These are phyloP conservation scores for Enteromius anoplus DNA, from an alignment of 2,797 vertebrate species.

Conservation along the genomic window DNA sequence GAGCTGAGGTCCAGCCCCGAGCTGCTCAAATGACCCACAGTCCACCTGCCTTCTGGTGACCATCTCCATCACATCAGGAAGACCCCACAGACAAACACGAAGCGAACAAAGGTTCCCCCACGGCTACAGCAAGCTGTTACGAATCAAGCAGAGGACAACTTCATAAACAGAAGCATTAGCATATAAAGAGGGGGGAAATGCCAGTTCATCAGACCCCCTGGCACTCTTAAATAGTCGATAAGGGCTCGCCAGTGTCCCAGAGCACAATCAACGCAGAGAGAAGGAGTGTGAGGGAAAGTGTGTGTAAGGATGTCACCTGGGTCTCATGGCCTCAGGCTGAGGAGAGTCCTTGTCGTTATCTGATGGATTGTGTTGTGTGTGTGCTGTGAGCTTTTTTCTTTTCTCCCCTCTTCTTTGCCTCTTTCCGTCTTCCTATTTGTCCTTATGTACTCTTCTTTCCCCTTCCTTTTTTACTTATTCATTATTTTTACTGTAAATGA, in stretches of 20 bases:
- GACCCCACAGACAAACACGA: slow-evolving; percentile 29
- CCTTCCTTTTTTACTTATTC: too few relatives aligned
- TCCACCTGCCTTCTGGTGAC: slow-evolving; percentile 56
- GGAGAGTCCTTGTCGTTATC: slow-evolving; percentile 39
- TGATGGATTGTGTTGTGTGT: slow-evolving; percentile 43
- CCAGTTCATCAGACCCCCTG: slow-evolving; percentile 49
- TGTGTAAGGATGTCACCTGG: slow-evolving; percentile 36
- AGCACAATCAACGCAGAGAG: slow-evolving; percentile 35
- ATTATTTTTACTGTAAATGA: not conserved
- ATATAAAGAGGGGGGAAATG: slow-evolving; percentile 75
- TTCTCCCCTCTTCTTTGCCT: not conserved
- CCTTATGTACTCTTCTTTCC: not conserved
- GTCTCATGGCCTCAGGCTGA: slow-evolving; percentile 35
- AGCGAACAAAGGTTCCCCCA: slow-evolving; percentile 59
- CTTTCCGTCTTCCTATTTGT: not conserved
- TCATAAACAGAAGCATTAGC: slow-evolving; percentile 72
- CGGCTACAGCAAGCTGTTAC: slow-evolving; percentile 77
- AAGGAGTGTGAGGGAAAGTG: slow-evolving; percentile 3
- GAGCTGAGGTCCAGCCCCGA: slow-evolving; percentile 53
- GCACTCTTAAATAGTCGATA: slow-evolving; percentile 54
- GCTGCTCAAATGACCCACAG: slow-evolving; percentile 47
- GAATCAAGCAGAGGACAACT: slow-evolving; percentile 73
- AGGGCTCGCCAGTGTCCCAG: slow-evolving; percentile 48
- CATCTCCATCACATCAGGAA: slow-evolving; percentile 39
- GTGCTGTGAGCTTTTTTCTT: not conserved